phyloP scores from a whole-genome alignment of 2,797 vertebrate species.

The Danio jaintianensis region DNA sequence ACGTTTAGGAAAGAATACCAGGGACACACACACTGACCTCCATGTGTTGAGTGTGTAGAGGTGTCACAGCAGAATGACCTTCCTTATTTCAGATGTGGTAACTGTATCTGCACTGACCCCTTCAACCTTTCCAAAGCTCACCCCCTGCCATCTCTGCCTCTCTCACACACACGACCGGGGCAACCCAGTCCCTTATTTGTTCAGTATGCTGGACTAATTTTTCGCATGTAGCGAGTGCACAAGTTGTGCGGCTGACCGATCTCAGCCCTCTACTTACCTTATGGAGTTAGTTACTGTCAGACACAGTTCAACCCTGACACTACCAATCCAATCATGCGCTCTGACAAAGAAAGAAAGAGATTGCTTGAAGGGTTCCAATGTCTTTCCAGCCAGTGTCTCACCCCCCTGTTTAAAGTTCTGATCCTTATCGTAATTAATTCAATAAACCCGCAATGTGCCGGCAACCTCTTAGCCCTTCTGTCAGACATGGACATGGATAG shows the following conservation, averaged over 20 bases:
- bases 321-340: constrained; percentile 95
- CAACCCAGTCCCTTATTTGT: constrained; percentile 84
- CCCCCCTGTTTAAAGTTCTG: constrained; percentile 98
- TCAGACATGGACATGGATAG: constrained; percentile 87
- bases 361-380: constrained; percentile 90
- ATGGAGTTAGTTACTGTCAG: constrained; percentile 93
- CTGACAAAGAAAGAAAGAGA: constrained; percentile 78
- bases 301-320: constrained; percentile 99
- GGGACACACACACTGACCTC: constrained; percentile 8
- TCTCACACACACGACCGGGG: constrained; percentile 25
- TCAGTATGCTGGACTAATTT: constrained; percentile 99
- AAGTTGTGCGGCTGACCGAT: constrained; percentile 81
- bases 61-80: constrained; percentile 75
- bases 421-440: constrained; percentile 99
- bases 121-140: constrained; percentile 53
- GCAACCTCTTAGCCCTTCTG: constrained; percentile 88
- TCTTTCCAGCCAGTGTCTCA: constrained; percentile 91
- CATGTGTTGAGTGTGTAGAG: constrained; percentile 20
- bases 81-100: constrained; percentile 75
- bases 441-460: constrained; percentile 99
- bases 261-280: constrained; percentile 85
- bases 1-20: constrained; percentile 8
- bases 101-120: constrained; percentile 69
- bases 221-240: constrained; percentile 85
- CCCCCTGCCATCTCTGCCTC: constrained; percentile 60